Evolutionary conservation across 2,888 invertebrate genomes (phyloP).

Genomic region (Lasioglossum villosulum): DNA sequence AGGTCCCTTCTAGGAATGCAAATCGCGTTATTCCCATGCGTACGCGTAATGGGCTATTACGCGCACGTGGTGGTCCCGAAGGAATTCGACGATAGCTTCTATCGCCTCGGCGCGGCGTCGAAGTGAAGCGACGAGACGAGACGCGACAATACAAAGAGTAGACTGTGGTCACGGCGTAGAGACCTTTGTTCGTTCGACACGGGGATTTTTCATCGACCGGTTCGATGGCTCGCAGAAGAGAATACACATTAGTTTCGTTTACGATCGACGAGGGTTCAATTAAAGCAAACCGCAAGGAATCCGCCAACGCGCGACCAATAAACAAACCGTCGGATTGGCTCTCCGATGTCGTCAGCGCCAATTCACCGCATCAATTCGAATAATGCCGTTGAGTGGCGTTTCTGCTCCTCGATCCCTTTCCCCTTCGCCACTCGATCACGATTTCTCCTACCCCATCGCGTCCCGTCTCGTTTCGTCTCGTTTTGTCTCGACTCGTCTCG

Average conservation of each 20-base stretch:
- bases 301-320: conserved; percentile 79
- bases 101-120: neutral
- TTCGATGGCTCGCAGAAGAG: conserved; percentile 20
- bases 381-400: conserved; percentile 78
- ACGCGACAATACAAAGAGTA: neutral
- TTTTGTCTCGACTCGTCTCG: conserved; percentile 28
- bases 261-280: conserved; percentile 75
- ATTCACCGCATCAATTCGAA: conserved; percentile 82
- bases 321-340: conserved; percentile 79
- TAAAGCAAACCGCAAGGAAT: conserved; percentile 76
- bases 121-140: conserved; percentile 10
- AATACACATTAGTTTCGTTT: conserved; percentile 71
- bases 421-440: conserved; percentile 42
- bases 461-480: conserved; percentile 48
- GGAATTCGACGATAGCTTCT: conserved; percentile 38
- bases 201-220: conserved; percentile 15
- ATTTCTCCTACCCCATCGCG: conserved; percentile 41
- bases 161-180: neutral
- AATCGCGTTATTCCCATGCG: conserved; percentile 68
- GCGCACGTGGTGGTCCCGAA: conserved; percentile 61
- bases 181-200: neutral
- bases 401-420: conserved; percentile 53
- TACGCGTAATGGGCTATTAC: conserved; percentile 79
- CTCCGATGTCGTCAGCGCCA: conserved; percentile 79
- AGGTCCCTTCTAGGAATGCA: conserved; percentile 43